These are phyloP conservation scores for Drosophila neonasuta DNA, from an alignment of 2,888 invertebrate genomes.

Conservation along the genomic window DNA sequence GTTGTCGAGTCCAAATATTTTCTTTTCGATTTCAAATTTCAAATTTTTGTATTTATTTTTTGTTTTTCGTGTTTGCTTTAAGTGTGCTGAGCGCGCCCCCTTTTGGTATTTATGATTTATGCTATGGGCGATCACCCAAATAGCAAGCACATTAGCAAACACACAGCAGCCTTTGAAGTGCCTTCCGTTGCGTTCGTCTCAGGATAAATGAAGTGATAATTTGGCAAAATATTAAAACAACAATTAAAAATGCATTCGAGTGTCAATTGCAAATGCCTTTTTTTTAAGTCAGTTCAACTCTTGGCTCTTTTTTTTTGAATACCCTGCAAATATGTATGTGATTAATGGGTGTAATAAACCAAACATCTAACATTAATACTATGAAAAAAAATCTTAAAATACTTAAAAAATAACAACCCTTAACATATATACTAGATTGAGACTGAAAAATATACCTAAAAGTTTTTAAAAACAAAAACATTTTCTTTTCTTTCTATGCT, in stretches of 20 bases:
- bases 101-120: conserved; percentile 67
- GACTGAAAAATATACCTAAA: no score
- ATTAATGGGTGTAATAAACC: background rate
- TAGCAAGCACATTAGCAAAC: conserved; percentile 35
- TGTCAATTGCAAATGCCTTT: conserved; percentile 66
- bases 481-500: no score
- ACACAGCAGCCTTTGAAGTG: conserved; percentile 67
- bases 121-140: conserved; percentile 55
- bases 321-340: background rate
- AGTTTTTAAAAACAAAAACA: no score
- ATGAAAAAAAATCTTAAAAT: no score
- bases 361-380: background rate
- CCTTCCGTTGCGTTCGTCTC: background rate
- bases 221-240: conserved; percentile 71
- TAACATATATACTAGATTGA: no score
- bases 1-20: conserved; percentile 65
- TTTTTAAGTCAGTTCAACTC: conserved; percentile 8
- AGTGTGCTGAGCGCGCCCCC: conserved; percentile 32
- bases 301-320: background rate
- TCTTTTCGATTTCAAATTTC: conserved; percentile 62
- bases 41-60: conserved; percentile 23
- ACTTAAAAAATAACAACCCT: no score
- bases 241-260: conserved; percentile 71
- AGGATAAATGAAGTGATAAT: conserved; percentile 71
- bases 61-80: conserved; percentile 40